A percentile compares a stretch with the other conserved stretches of the same genome.
Conservation (phyloP, 2,797 vertebrate genomes). For the Dermochelys coriacea region DNA sequence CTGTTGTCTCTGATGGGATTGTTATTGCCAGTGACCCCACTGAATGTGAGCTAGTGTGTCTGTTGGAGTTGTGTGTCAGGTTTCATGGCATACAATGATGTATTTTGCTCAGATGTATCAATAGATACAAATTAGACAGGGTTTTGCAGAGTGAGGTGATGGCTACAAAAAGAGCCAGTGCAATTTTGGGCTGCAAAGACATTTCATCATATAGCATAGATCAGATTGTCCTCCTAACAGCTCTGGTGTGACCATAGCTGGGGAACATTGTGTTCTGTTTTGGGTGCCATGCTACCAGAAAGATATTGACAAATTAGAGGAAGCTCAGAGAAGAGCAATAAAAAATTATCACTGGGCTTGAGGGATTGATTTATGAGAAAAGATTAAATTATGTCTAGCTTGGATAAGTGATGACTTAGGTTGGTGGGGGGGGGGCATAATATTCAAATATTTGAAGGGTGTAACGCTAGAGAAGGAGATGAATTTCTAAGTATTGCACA, state of each 20-base stretch:
- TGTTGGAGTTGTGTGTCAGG: neutral
- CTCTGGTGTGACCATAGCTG: neutral
- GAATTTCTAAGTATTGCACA: neutral
- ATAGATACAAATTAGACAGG: neutral
- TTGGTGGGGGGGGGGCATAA: neutral
- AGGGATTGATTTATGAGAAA: constrained; percentile 50
- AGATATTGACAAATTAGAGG: neutral
- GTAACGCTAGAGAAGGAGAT: neutral
- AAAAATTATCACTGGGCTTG: constrained; percentile 13
- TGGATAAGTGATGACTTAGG: constrained; percentile 40
- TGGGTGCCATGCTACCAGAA: neutral
- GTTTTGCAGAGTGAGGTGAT: fast-evolving
- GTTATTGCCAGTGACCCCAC: neutral
- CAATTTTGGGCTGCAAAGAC: neutral
- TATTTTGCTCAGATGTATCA: neutral
- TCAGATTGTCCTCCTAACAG: neutral
- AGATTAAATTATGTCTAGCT: constrained; percentile 5
- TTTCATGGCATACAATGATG: neutral
- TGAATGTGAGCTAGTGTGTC: neutral
- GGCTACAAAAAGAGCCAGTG: neutral
- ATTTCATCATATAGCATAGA: fast-evolving
- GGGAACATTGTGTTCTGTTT: constrained; percentile 10
- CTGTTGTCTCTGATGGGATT: neutral
- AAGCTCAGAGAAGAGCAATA: neutral
- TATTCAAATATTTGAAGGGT: constrained; percentile 3